Base-by-base conservation (phyloP, 1,140 invertebrate genomes). In the Frieseomelitta varia region DNA sequence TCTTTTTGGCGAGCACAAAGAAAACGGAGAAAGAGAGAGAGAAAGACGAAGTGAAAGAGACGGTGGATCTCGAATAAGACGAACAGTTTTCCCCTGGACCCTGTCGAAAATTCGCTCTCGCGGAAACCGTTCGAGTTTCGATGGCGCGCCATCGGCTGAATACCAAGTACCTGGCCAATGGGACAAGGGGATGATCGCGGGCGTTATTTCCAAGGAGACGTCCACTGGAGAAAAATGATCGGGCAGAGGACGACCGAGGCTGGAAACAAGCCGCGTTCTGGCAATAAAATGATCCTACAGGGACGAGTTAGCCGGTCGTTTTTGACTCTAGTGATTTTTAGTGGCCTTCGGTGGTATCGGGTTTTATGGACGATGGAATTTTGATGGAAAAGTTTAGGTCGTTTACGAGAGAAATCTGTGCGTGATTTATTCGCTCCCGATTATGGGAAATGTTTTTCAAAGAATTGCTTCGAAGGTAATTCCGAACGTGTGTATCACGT, bases 121-220 rank as follows among this genome's bases (percentile, higher is more conserved):
- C 34, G 61, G 84, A 86, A 88, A 81, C 85, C 89, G 89, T 88
- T 86, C 87, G 92, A 93, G 87, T 93, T 93, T 92, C 92, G 91
- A 93, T 92, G 90, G 89, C 73, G 87, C 84, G 87, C 56, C 85
- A 88, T 81, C 61, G 58, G 77, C 79, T 90, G 93, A 94, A 93
- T 94, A 93, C 91, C 86, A 91, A 93, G 85, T 90, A 87, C 85
- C 81, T 68, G 34, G 17, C 71, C 63, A 56, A 47, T 53, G 75
- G 85, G 61, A 65, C 72, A 71, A 55, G 63, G 73, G 88, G 83
- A 88, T 81, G 71, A 74, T 72, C 82, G 68, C 15, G 79, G 77
- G 69, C 85, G 63, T 19, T 47, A 34, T 58, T 27, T 84, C 85
- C 81, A 61, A 21, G 53, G 87, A 30, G 87, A 87, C 47, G 69